phyloP scores from a whole-genome alignment of 2,888 invertebrate species.

The Amiota minor region DNA sequence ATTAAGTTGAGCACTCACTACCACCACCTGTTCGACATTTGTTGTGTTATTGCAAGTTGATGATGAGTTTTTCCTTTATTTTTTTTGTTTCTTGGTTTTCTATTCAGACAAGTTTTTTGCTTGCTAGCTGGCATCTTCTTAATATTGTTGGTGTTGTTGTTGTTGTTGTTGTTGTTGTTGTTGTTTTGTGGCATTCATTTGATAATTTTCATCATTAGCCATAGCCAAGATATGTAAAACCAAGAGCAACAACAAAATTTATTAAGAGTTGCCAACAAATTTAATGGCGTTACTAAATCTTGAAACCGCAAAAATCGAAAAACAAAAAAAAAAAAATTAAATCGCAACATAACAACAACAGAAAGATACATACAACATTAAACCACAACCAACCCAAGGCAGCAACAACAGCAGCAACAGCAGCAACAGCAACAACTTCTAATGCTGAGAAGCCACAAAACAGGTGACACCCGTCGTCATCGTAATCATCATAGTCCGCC shows the following conservation, averaged over 20 bases:
- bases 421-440: too few species aligned
- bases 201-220: slow-evolving; percentile 53
- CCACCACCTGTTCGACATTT: slow-evolving; percentile 26
- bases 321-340: not conserved
- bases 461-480: slow-evolving; percentile 31
- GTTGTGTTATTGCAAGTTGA: slow-evolving; percentile 8
- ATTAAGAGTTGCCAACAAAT: slow-evolving; percentile 46
- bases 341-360: not conserved
- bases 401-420: too few species aligned
- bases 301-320: slow-evolving; percentile 24
- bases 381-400: slow-evolving; percentile 15
- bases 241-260: slow-evolving; percentile 37
- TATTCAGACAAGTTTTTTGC: not conserved
- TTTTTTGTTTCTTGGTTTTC: not conserved
- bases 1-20: not conserved
- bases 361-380: not conserved
- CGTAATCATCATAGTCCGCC: slow-evolving; percentile 6
- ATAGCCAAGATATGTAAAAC: slow-evolving; percentile 29
- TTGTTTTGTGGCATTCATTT: slow-evolving; percentile 36
- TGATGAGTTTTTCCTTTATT: slow-evolving; percentile 8
- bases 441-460: not conserved
- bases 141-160: slow-evolving; percentile 15
- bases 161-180: slow-evolving; percentile 25
- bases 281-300: slow-evolving; percentile 55
- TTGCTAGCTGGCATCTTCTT: not conserved